A percentile compares a stretch with the other conserved stretches of the same genome.
These are phyloP conservation scores for Otus scops DNA, from an alignment of 2,797 vertebrate genomes.

Conservation along the genomic window DNA sequence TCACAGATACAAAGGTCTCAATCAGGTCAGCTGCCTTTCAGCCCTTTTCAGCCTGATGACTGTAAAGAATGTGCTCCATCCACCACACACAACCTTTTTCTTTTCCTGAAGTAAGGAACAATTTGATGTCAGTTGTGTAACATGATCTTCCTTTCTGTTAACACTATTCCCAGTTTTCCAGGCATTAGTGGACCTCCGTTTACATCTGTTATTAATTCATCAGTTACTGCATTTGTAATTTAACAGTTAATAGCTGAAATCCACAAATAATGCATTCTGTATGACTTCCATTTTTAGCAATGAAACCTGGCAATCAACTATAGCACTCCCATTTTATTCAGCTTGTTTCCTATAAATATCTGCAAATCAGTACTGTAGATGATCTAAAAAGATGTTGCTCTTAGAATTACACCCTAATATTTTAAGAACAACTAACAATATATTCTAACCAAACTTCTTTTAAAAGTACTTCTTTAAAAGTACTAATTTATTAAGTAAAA, in stretches of 20 bases:
- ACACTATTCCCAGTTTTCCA: background rate
- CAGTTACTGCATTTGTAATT: constrained; percentile 8
- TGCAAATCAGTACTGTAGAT: background rate
- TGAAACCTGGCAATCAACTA: background rate
- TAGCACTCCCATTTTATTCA: background rate
- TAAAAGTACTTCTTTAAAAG: background rate
- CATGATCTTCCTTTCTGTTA: background rate
- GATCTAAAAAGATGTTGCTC: background rate
- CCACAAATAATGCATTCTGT: constrained; percentile 11
- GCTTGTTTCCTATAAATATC: constrained; percentile 4
- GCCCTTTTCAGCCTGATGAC: background rate
- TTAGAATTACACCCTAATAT: background rate
- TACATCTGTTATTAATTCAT: background rate
- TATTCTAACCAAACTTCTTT: background rate
- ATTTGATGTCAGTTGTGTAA: background rate
- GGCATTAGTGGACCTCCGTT: background rate
- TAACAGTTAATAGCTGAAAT: background rate
- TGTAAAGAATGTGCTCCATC: background rate
- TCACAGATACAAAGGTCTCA: background rate
- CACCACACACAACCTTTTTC: background rate
- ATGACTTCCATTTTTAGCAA: constrained; percentile 2
- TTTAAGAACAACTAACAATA: background rate
- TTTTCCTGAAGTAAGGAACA: background rate
- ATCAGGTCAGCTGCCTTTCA: background rate
- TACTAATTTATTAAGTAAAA: background rate